Conservation (phyloP, 2,113 vertebrate species). For the Malurus alboscapulatus region DNA sequence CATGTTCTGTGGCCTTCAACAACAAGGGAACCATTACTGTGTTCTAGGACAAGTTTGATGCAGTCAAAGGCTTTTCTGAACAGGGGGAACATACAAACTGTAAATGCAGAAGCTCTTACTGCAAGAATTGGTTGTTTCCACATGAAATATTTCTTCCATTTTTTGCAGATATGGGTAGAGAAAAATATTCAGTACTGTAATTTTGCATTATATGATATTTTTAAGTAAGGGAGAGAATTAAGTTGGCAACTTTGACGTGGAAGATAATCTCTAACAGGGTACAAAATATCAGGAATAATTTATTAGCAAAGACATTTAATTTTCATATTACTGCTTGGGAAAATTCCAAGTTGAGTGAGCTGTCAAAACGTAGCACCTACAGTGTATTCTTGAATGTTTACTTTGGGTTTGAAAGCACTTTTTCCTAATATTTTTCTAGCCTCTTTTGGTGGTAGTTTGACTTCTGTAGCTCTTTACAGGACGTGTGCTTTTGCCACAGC, state of each 20-base stretch:
- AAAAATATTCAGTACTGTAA: constrained; percentile 56
- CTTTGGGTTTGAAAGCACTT: constrained; percentile 67
- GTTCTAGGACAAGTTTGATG: constrained; percentile 44
- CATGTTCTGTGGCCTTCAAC: constrained; percentile 77
- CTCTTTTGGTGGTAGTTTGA: constrained; percentile 50
- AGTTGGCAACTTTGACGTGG: constrained; percentile 11
- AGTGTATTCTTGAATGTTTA: constrained; percentile 51
- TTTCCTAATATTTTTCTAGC: constrained; percentile 69
- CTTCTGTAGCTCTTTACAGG: constrained; percentile 46
- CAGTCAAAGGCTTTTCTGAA: constrained; percentile 48
- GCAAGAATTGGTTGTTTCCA: constrained; percentile 43
- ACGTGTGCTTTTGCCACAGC: constrained; percentile 49
- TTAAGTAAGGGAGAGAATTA: constrained; percentile 46
- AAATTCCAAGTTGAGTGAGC: constrained; percentile 33
- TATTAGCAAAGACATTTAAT: constrained; percentile 39
- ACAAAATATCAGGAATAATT: constrained; percentile 67
- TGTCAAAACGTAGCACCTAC: constrained; percentile 46
- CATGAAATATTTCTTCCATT: constrained; percentile 44
- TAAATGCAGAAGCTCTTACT: constrained; percentile 28
- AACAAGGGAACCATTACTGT: constrained; percentile 50
- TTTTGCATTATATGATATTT: constrained; percentile 57
- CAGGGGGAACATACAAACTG: background rate
- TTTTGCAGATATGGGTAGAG: constrained; percentile 52
- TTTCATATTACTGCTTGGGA: constrained; percentile 18
- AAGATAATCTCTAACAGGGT: constrained; percentile 61